Percentiles rank a stretch among this genome's conserved stretches.
phyloP scores from a whole-genome alignment of 1,140 invertebrate genomes.

The Anthonomus grandis region DNA sequence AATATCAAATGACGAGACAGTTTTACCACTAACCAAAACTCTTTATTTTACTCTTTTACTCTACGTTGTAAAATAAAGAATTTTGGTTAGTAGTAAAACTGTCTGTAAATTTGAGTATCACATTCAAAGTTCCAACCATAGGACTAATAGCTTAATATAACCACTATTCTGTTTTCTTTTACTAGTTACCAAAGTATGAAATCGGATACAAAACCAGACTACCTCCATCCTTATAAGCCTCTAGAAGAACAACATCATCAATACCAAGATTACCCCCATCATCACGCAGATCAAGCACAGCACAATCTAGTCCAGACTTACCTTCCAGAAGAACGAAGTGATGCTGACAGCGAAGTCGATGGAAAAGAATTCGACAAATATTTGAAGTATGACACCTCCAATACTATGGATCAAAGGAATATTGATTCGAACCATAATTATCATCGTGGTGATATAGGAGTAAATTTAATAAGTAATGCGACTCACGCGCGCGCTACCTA shows the following conservation, averaged over 20 bases:
- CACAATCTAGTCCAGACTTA: slow-evolving; percentile 35
- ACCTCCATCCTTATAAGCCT: slow-evolving; percentile 32
- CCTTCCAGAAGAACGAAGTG: slow-evolving; percentile 46
- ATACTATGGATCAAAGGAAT: slow-evolving; percentile 49
- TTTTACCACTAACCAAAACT: too few relatives aligned
- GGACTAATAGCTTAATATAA: too few relatives aligned
- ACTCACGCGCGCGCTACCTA: slow-evolving; percentile 9
- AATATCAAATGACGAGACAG: too few relatives aligned
- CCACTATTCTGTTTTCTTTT: too few relatives aligned
- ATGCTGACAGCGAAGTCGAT: slow-evolving; percentile 54
- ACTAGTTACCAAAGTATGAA: background rate
- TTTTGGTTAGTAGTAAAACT: too few relatives aligned
- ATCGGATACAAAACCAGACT: slow-evolving; percentile 20
- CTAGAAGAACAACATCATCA: too few relatives aligned
- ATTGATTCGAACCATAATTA: slow-evolving; percentile 59
- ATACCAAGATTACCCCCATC: slow-evolving; percentile 49
- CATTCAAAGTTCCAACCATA: too few relatives aligned
- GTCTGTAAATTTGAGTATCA: too few relatives aligned
- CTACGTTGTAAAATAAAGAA: too few relatives aligned
- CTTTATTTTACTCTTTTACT: too few relatives aligned
- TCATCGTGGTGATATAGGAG: slow-evolving; percentile 43
- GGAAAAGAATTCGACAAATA: slow-evolving; percentile 65
- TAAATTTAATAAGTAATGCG: slow-evolving; percentile 29
- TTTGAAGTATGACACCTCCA: slow-evolving; percentile 54
- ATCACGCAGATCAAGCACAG: slow-evolving; percentile 51